phyloP scores from a whole-genome alignment of 2,113 vertebrate genomes.

The Petrocephalus zakoni region DNA sequence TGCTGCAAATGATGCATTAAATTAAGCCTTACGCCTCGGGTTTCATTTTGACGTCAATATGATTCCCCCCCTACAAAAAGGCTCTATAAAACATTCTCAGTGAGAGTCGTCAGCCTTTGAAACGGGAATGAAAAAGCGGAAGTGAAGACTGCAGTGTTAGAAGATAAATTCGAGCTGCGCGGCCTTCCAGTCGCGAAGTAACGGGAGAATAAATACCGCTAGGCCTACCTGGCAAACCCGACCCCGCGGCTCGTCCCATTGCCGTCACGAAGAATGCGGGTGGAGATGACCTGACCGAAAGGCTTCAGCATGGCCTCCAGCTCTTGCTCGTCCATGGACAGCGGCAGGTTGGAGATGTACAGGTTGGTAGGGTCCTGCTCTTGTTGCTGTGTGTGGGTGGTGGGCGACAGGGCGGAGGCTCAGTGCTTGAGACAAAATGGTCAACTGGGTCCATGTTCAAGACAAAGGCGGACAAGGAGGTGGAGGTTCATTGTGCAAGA shows the following conservation, averaged over 20 bases:
- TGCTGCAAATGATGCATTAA: background rate
- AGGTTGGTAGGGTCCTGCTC: slow-evolving; percentile 92
- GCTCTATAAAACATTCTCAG: background rate
- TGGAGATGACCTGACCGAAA: slow-evolving; percentile 89
- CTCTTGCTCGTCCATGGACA: slow-evolving; percentile 87
- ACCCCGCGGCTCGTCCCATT: slow-evolving; percentile 83
- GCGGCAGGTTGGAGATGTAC: slow-evolving; percentile 87
- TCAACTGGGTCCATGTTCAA: background rate
- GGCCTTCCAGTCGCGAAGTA: background rate
- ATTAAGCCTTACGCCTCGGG: background rate
- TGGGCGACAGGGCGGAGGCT: background rate
- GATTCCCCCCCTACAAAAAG: background rate
- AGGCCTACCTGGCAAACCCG: slow-evolving; percentile 79
- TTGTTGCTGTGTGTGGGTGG: slow-evolving; percentile 71
- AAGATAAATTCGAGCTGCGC: background rate
- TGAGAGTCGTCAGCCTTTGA: background rate
- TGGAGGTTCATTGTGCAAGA: background rate
- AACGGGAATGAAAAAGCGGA: background rate
- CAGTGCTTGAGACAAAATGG: background rate
- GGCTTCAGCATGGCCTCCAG: slow-evolving; percentile 87
- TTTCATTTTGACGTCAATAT: background rate
- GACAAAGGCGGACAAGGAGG: background rate
- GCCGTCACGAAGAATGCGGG: slow-evolving; percentile 80
- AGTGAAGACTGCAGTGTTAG: background rate
- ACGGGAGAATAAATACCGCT: background rate